Evolutionary conservation across 2,113 vertebrate genomes (phyloP).

Genomic region (Cranoglanis bouderius): DNA sequence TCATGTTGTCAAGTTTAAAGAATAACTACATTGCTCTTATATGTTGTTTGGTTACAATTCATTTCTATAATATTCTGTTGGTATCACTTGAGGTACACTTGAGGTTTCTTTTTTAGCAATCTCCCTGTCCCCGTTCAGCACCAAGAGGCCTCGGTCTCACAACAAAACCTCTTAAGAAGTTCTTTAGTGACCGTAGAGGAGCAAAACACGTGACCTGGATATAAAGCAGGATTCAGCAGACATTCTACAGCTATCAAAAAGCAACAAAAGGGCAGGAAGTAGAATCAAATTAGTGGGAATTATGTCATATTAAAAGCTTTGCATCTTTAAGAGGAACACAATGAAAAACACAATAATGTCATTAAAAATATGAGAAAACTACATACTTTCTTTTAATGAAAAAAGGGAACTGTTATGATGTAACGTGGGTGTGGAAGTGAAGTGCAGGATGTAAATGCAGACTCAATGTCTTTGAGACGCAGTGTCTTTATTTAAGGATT

Average conservation of each 20-base stretch:
- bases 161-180: not conserved
- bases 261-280: not conserved
- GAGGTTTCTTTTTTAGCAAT: not conserved
- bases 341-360: not conserved
- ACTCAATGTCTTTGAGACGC: too few relatives aligned
- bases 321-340: not conserved
- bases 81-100: not conserved
- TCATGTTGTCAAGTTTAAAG: not conserved
- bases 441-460: not conserved
- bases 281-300: not conserved
- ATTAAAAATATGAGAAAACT: not conserved
- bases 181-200: not conserved
- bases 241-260: not conserved
- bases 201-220: not conserved
- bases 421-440: not conserved
- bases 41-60: not conserved
- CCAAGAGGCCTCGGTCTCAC: not conserved
- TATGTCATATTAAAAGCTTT: not conserved
- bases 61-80: not conserved
- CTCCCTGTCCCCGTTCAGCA: not conserved
- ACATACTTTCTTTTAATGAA: not conserved
- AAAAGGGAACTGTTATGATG: not conserved
- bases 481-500: not conserved
- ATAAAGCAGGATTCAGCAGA: not conserved
- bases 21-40: conserved; percentile 21